A percentile compares a stretch with the other conserved stretches of the same genome.
phyloP scores from a whole-genome alignment of 1,140 invertebrate species.

The honey bee (Apis mellifera) region Amel_HAv3.1 CM009935.2:1903501-1904000 shows the following conservation, averaged over 20 bases:
- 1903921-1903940: conserved; percentile 36
- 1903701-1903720: neutral
- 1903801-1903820: neutral
- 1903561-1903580: too few relatives aligned
- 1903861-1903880: conserved; percentile 28
- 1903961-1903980: conserved; percentile 6
- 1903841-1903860: conserved; percentile 19
- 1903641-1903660: neutral
- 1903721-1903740: neutral
- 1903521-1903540: too few relatives aligned
- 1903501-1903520: too few relatives aligned
- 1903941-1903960: conserved; percentile 17
- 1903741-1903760: neutral
- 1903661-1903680: neutral
- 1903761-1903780: neutral
- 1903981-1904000: conserved; percentile 20
- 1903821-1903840: conserved; percentile 19
- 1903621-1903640: too few relatives aligned
- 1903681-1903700: too few relatives aligned
- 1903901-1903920: conserved; percentile 29
- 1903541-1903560: too few relatives aligned
- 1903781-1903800: conserved; percentile 7
- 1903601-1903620: too few relatives aligned
- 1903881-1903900: conserved; percentile 38
- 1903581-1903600: too few relatives aligned